Evolutionary conservation across 2,888 invertebrate species (phyloP), one percentile per base, ranked within the genome.

Genomic region (Trachelus troglodyta): DNA sequence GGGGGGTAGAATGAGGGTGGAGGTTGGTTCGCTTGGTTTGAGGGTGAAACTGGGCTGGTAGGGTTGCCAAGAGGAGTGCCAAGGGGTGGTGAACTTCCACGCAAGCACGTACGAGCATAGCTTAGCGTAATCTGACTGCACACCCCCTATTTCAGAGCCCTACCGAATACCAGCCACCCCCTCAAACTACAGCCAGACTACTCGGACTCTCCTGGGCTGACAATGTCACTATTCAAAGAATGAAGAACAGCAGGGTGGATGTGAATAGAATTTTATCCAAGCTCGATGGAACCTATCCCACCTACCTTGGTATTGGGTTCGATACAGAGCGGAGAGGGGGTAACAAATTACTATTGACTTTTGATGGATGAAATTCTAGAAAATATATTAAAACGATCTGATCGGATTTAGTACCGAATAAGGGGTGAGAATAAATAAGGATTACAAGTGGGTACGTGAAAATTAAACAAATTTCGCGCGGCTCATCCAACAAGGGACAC

Each of bases 111-210:
- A 91, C 91, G 88, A 87, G 90, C 91, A 91, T 91, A 91, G 91
- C 91, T 91, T 91, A 91, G 86, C 89, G 90, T 91, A 91, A 91
- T 91, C 91, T 91, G 90, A 91, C 89, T 90, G 90, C 90, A 89
- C 90, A 89, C 89, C 88, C 88, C 88, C 85, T 89, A 89, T 89
- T 88, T 88, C 85, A 74, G 69, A 80, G 81, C 84, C 85, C 85
- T 84, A 81, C 80, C 74, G 73, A 77, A 79, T 79, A 75, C 77
- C 76, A 80, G 76, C 81, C 71, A 76, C 76, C 77, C 82, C 78
- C 76, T 75, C 69, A 80, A 80, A 82, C 80, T 81, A 80, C 80
- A 81, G 79, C 79, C 79, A 81, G 77, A 68, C 31, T 34, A 31
- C 71, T 71, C 69, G 77, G 77, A 76, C 77, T 79, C 69, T 33